Evolutionary conservation across 2,888 invertebrate genomes (phyloP).

Genomic region (Hyppa rectilinea): DNA sequence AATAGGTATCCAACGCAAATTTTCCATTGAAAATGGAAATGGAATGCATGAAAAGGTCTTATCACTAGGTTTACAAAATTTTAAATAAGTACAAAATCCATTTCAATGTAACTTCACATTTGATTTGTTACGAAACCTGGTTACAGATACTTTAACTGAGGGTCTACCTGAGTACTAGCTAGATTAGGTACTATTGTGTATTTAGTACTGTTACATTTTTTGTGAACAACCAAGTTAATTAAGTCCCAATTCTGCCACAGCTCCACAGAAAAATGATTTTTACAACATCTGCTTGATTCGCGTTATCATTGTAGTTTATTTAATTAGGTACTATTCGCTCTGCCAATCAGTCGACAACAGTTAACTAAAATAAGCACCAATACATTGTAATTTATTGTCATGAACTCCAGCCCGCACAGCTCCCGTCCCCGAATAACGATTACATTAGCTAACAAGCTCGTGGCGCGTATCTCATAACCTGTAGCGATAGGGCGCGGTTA

Average conservation of each 20-base stretch:
- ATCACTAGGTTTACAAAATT: slow-evolving; percentile 15
- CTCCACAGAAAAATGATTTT: slow-evolving; percentile 26
- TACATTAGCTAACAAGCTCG: slow-evolving; percentile 28
- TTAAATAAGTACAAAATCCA: slow-evolving; percentile 18
- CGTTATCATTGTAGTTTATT: slow-evolving; percentile 33
- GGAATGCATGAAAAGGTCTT: neutral
- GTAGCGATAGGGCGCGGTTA: slow-evolving; percentile 66
- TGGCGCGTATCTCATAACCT: slow-evolving; percentile 70
- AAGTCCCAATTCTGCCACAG: slow-evolving; percentile 25
- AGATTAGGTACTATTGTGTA: slow-evolving; percentile 10
- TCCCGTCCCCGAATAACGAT: slow-evolving; percentile 28
- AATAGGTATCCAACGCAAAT: neutral
- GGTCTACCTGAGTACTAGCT: slow-evolving; percentile 8
- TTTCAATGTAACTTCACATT: slow-evolving; percentile 18
- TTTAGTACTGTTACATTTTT: slow-evolving; percentile 23
- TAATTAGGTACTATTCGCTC: slow-evolving; percentile 49
- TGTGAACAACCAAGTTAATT: slow-evolving; percentile 10
- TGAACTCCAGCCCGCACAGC: slow-evolving; percentile 18
- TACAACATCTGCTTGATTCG: slow-evolving; percentile 25
- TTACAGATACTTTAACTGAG: neutral
- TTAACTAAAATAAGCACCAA: slow-evolving; percentile 33
- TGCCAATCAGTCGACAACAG: slow-evolving; percentile 31
- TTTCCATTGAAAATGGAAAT: too few species aligned
- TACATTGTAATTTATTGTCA: slow-evolving; percentile 39
- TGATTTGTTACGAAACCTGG: slow-evolving; percentile 16